Evolutionary conservation across 2,113 vertebrate species (phyloP).

Genomic region (Alaudala cheleensis): DNA sequence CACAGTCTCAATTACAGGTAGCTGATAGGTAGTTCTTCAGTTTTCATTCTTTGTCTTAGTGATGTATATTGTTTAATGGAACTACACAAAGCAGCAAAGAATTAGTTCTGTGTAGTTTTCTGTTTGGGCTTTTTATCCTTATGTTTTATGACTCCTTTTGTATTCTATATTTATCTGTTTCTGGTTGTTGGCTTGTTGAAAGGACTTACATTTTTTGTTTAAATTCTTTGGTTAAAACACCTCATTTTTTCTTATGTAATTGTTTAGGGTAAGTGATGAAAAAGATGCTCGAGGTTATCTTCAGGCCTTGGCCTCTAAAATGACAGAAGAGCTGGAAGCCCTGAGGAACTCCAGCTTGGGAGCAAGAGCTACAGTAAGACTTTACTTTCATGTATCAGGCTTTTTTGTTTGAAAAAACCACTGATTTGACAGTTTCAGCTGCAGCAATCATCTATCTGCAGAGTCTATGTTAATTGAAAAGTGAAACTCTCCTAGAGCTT

Average conservation of each 20-base stretch:
- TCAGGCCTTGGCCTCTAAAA: slow-evolving; percentile 96
- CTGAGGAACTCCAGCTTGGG: slow-evolving; percentile 94
- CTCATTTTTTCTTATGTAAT: not conserved
- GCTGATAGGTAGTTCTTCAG: not conserved
- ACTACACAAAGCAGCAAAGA: not conserved
- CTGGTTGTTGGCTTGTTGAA: not conserved
- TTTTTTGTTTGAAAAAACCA: not conserved
- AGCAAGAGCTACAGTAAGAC: slow-evolving; percentile 88
- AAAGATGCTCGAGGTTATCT: slow-evolving; percentile 97
- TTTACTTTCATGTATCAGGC: not conserved
- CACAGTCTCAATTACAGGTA: not conserved
- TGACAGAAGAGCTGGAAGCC: slow-evolving; percentile 97
- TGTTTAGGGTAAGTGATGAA: slow-evolving; percentile 94
- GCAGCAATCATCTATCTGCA: not conserved
- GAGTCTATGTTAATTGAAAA: not conserved
- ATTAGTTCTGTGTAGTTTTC: not conserved
- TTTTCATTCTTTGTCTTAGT: not conserved
- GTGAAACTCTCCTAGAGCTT: not conserved
- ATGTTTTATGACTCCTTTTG: not conserved
- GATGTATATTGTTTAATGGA: not conserved
- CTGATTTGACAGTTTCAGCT: not conserved
- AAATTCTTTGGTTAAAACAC: not conserved
- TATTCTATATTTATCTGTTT: not conserved
- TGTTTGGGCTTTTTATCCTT: not conserved
- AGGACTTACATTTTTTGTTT: not conserved